Evolutionary conservation across 1,140 invertebrate species (phyloP).

Genomic region (Helicoverpa zea): DNA sequence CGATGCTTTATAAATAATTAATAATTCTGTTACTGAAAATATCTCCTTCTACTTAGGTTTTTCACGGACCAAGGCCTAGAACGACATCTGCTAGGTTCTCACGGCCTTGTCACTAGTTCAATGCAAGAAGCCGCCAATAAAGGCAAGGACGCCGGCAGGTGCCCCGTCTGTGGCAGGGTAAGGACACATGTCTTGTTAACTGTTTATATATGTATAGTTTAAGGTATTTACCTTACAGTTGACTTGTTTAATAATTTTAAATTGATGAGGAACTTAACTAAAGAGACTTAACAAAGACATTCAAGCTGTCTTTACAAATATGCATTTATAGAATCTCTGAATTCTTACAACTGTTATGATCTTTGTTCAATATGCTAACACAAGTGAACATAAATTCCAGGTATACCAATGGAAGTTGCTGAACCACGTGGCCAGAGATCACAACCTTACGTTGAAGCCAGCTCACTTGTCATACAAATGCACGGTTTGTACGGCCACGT

Average conservation of each 20-base stretch:
- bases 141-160: conserved; percentile 97
- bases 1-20: not conserved
- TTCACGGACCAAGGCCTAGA: conserved; percentile 94
- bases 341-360: too few relatives aligned
- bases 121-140: conserved; percentile 98
- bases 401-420: conserved; percentile 97
- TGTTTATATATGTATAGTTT: not conserved
- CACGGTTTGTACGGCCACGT: conserved; percentile 97
- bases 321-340: too few relatives aligned
- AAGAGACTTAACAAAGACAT: too few relatives aligned
- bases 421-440: conserved; percentile 96
- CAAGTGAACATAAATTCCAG: conserved; percentile 81
- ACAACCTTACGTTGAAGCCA: conserved; percentile 96
- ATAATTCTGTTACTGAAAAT: not conserved
- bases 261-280: too few relatives aligned
- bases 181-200: conserved; percentile 59
- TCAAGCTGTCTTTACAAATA: too few relatives aligned
- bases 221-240: not conserved
- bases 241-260: too few relatives aligned
- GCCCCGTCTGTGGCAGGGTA: conserved; percentile 96
- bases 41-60: conserved; percentile 79
- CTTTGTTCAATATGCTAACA: not conserved
- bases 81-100: conserved; percentile 96
- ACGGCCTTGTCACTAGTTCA: conserved; percentile 97
- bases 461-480: conserved; percentile 97